phyloP scores from a whole-genome alignment of 1,140 invertebrate genomes.

The Cydia fagiglandana region DNA sequence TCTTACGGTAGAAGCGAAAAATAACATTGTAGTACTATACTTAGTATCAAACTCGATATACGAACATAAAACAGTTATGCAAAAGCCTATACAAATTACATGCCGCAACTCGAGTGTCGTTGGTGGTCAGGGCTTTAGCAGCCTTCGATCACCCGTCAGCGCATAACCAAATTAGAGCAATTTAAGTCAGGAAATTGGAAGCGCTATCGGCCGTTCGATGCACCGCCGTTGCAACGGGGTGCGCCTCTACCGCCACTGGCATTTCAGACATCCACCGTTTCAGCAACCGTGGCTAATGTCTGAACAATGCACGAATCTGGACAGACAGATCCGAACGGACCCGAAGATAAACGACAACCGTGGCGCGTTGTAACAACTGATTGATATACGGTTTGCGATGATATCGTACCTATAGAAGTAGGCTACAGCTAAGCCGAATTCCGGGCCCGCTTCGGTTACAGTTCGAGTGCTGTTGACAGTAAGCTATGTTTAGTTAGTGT shows the following conservation, averaged over 20 bases:
- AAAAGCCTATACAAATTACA: constrained; percentile 49
- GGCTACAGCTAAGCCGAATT: constrained; percentile 59
- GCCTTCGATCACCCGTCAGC: constrained; percentile 71
- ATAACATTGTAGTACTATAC: not conserved
- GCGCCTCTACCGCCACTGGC: constrained; percentile 58
- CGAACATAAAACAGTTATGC: not conserved
- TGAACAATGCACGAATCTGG: constrained; percentile 77
- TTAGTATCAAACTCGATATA: not conserved
- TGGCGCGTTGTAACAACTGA: constrained; percentile 76
- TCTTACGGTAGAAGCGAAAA: not conserved
- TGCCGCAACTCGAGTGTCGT: constrained; percentile 53
- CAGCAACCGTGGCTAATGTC: constrained; percentile 70
- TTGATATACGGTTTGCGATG: constrained; percentile 75
- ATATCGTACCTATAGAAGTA: constrained; percentile 64
- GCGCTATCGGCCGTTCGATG: constrained; percentile 69
- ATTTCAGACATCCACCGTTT: constrained; percentile 76
- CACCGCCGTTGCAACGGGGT: constrained; percentile 59
- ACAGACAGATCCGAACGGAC: constrained; percentile 70
- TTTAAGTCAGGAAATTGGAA: constrained; percentile 79
- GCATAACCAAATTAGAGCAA: constrained; percentile 78
- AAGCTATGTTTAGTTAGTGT: constrained; percentile 70
- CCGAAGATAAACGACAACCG: constrained; percentile 77
- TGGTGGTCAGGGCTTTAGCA: constrained; percentile 52
- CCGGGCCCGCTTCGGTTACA: constrained; percentile 73
- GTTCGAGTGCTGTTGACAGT: constrained; percentile 72